Conservation (phyloP, 2,113 vertebrate species). For the Gila orcuttii region DNA sequence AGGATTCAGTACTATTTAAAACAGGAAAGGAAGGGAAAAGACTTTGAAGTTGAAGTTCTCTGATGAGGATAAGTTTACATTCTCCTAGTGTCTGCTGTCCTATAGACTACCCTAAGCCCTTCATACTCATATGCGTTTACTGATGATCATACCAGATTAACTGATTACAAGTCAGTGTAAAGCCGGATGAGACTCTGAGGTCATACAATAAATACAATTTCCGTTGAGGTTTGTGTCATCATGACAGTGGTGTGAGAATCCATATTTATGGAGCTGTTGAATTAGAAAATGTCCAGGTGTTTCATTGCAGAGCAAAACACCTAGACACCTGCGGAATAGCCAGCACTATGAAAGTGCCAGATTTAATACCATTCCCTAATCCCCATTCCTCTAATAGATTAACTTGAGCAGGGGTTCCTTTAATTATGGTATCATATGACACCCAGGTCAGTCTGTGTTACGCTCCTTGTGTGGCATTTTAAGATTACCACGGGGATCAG, state of each 20-base stretch:
- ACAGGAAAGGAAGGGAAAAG: slow-evolving; percentile 47
- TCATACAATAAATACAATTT: slow-evolving; percentile 47
- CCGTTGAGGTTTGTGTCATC: slow-evolving; percentile 32
- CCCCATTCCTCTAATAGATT: slow-evolving; percentile 74
- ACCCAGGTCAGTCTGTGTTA: slow-evolving; percentile 68
- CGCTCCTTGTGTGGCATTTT: slow-evolving; percentile 68
- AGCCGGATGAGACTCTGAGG: slow-evolving; percentile 38
- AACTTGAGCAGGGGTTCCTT: slow-evolving; percentile 71
- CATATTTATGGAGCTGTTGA: slow-evolving; percentile 19
- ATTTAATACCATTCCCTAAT: slow-evolving; percentile 69
- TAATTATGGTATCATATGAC: slow-evolving; percentile 76
- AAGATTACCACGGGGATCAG: slow-evolving; percentile 66
- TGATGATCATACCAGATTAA: slow-evolving; percentile 55
- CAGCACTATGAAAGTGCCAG: slow-evolving; percentile 49
- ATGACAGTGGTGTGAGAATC: not conserved
- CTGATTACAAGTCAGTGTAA: slow-evolving; percentile 64
- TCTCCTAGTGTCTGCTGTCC: slow-evolving; percentile 43
- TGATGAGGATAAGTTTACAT: slow-evolving; percentile 62
- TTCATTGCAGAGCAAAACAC: slow-evolving; percentile 27
- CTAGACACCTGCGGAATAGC: slow-evolving; percentile 51
- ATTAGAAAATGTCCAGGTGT: slow-evolving; percentile 21
- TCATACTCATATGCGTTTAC: slow-evolving; percentile 55
- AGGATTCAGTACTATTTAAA: slow-evolving; percentile 28
- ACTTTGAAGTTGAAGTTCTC: slow-evolving; percentile 52
- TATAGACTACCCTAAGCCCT: slow-evolving; percentile 45